A percentile compares a stretch with the other conserved stretches of the same genome.
Evolutionary conservation across 2,888 invertebrate genomes (phyloP).

Genomic region (Luffia ferchaultella): DNA sequence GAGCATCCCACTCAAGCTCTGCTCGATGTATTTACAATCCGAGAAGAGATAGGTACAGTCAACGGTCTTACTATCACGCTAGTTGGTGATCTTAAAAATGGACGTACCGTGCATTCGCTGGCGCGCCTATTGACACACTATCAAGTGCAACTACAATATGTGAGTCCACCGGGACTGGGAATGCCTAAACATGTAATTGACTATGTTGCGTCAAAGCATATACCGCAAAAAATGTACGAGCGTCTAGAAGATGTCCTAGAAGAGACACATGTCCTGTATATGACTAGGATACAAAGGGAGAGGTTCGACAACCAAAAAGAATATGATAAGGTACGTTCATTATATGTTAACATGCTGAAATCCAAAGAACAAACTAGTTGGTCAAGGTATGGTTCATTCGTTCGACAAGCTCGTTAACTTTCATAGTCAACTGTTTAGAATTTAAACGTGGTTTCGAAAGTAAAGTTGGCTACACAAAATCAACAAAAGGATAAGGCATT

Average conservation of each 20-base stretch:
- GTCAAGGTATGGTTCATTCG: too few relatives aligned
- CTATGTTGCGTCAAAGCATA: constrained; percentile 80
- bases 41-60: constrained; percentile 98
- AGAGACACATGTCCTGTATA: constrained; percentile 96
- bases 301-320: constrained; percentile 85
- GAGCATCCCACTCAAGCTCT: constrained; percentile 99
- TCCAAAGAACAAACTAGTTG: too few relatives aligned
- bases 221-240: constrained; percentile 76
- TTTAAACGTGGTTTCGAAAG: too few relatives aligned
- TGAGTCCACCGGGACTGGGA: constrained; percentile 84
- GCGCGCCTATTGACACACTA: constrained; percentile 93
- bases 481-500: too few relatives aligned
- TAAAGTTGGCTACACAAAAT: too few relatives aligned
- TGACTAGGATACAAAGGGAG: constrained; percentile 97
- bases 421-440: too few relatives aligned
- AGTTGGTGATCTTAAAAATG: constrained; percentile 98
- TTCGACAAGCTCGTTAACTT: too few relatives aligned
- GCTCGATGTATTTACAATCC: constrained; percentile 96
- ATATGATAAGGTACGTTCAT: constrained; percentile 77
- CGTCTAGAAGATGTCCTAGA: constrained; percentile 86
- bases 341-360: not conserved
- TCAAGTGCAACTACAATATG: constrained; percentile 91
- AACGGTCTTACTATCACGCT: constrained; percentile 97
- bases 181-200: constrained; percentile 91
- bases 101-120: constrained; percentile 97